Evolutionary conservation across 1,140 invertebrate genomes (phyloP), one percentile per base, ranked within the genome.

Genomic region (Tyrophagus putrescentiae): DNA sequence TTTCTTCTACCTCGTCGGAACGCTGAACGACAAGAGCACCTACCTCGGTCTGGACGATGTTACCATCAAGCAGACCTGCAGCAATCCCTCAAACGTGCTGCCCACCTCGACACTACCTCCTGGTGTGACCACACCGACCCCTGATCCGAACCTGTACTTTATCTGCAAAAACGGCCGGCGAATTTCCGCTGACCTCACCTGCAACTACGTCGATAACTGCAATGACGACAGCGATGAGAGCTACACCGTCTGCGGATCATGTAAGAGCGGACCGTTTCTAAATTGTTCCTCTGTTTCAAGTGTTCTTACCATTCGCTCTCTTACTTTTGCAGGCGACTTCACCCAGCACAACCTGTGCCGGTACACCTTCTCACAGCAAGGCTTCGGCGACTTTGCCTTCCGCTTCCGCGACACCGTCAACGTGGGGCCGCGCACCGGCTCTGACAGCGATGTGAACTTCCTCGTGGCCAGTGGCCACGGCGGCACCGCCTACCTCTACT

Each of bases 1-100:
- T 18, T 25, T 66, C 4, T 73, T 71, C 65, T 71, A 72, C 62
- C 68, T 71, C 41, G 66, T 57, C 4, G 39, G 31, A n/a, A n/a
- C 25, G n/a, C 39, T 54, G 3, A 54, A 11, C 39, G n/a, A 31
- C 27, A 34, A 31, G 25, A 2, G 32, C 39, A 32, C 32, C 39
- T 11, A 54, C 3, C 39, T 27, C 25, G 39, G 52, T 31, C 39
- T 54, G 52, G 13, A 9, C 7, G 11, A 32, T 3, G 3, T 18
- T n/a, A 27, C 25, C 13, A 1, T 2, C 3, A 3, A 32, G 4
- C 52, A 9, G 32, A 54, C 27, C 32, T 54, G 32, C 31, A 13
- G 11, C 11, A 31, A 32, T 54, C 28, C 32, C 4, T 18, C 18
- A 1, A 13, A 21, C 7, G 7, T 7, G 18, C 31, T 18, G 7